Evolutionary conservation across 2,888 invertebrate genomes (phyloP).

Genomic region (Carpatolechia fugitivella): DNA sequence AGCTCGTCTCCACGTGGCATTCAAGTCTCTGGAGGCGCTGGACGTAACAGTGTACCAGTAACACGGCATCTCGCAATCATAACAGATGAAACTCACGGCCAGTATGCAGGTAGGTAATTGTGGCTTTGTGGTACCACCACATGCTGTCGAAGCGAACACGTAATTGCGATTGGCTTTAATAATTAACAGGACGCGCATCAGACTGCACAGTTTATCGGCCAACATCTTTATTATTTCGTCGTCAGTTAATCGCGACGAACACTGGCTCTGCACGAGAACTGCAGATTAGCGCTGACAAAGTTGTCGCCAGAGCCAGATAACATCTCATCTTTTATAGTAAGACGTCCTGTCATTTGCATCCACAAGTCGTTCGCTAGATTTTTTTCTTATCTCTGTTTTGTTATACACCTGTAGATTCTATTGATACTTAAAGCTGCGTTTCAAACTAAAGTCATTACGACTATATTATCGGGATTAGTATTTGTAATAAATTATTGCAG

Average conservation of each 20-base stretch:
- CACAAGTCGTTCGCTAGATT: constrained; percentile 3
- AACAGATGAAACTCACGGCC: constrained; percentile 45
- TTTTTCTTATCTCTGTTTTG: background rate
- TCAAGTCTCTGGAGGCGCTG: background rate
- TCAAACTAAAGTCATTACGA: background rate
- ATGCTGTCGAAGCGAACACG: constrained; percentile 34
- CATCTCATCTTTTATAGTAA: constrained; percentile 4
- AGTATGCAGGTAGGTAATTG: constrained; percentile 34
- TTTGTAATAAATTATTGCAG: background rate
- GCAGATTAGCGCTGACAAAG: constrained; percentile 15
- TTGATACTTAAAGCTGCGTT: background rate
- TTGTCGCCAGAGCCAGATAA: constrained; percentile 9
- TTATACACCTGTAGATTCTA: constrained; percentile 1
- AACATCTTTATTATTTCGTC: constrained; percentile 44
- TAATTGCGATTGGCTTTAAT: constrained; percentile 47
- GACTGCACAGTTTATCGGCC: constrained; percentile 39
- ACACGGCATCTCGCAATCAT: constrained; percentile 34
- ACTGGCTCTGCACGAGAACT: constrained; percentile 9
- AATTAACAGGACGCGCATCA: constrained; percentile 37
- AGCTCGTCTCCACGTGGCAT: background rate
- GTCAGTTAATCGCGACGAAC: constrained; percentile 23
- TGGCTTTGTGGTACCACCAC: constrained; percentile 39
- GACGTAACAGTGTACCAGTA: no score
- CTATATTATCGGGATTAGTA: background rate
- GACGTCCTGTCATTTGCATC: constrained; percentile 6